phyloP scores from a whole-genome alignment of 2,797 vertebrate species.

The Syngnathus rostellatus region DNA sequence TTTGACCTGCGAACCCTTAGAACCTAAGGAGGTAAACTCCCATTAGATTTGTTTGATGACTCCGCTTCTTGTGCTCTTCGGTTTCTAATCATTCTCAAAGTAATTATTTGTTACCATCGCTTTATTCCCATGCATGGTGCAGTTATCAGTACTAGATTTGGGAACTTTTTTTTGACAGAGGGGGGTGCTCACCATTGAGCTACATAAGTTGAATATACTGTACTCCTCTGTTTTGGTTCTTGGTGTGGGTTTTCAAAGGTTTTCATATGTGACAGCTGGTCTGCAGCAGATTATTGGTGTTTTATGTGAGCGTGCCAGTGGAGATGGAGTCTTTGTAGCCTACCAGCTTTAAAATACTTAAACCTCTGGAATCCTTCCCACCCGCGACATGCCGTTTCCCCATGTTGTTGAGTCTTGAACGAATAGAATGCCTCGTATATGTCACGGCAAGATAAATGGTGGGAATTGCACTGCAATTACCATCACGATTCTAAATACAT shows the following conservation, averaged over 20 bases:
- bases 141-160: neutral
- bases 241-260: constrained; percentile 31
- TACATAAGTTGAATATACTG: neutral
- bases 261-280: constrained; percentile 50
- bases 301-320: constrained; percentile 45
- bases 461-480: constrained; percentile 53
- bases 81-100: neutral
- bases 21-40: neutral
- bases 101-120: neutral
- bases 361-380: constrained; percentile 43
- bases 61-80: neutral
- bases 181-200: neutral
- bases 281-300: constrained; percentile 53
- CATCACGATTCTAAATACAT: constrained; percentile 39
- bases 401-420: constrained; percentile 42
- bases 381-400: constrained; percentile 35
- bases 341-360: constrained; percentile 36
- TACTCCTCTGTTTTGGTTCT: neutral
- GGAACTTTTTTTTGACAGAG: neutral
- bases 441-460: constrained; percentile 48
- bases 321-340: constrained; percentile 36
- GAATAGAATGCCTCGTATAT: constrained; percentile 32
- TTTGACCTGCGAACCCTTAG: neutral
- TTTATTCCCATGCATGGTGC: neutral
- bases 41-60: too few species aligned